Evolutionary conservation across 2,888 invertebrate species (phyloP), one percentile per base, ranked within the genome.

Genomic region (Leucophora obtusa): DNA sequence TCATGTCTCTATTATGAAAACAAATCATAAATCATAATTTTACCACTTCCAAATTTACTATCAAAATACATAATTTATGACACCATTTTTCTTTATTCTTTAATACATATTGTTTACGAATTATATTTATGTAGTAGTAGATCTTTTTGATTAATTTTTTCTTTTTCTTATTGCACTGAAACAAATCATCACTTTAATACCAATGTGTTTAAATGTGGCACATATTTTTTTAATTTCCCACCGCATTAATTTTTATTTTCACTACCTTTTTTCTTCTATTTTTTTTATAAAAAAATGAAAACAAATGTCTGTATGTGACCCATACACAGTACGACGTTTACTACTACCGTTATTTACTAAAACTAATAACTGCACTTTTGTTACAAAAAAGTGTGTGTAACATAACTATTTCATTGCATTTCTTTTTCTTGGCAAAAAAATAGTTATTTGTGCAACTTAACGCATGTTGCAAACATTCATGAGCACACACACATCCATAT

Each of bases 291-390:
- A 33, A 28, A 71, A 81, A 73, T 65, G 70, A 77, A 69, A 66
- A 68, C 53, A 82, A 79, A 82, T 71, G 24, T 66, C 81, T 68
- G 70, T 78, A 63, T 79, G 50, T 59, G 82, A 82, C 78, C 78
- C 78, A 79, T 79, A 77, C 79, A 78, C 7, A 33, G 75, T 70
- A 56, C 70, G 78, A 72, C 78, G 70, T 74, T 82, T 69, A 79
- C 78, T 75, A 82, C 78, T 82, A 75, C 50, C 78, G 75, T 75
- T 70, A 66, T 75, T 82, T 56, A 53, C 59, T 54, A 69, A 28
- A 28, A 66, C 60, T 47, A 47, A 47, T 47, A 47, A 77, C 63
- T 81, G 77, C 73, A 81, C 65, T 77, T 66, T 7, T 77, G 43
- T 70, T 74, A 69, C 69, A 70, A 63, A 65, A 72, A 54, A 53